Base-by-base conservation (phyloP, 1,140 invertebrate species). In the Cydia amplana region DNA sequence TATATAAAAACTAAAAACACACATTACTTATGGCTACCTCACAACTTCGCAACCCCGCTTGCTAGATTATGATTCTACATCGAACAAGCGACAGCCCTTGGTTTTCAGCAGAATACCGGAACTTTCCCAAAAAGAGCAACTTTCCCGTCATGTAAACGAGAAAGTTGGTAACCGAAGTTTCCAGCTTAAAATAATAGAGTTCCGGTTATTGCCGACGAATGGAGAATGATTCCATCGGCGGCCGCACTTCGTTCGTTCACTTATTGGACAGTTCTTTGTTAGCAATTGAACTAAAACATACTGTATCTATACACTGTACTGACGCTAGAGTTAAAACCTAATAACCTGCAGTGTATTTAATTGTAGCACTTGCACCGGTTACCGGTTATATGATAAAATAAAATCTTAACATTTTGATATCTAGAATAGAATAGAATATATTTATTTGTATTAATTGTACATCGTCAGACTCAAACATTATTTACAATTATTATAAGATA, bases 181-280 rank as follows among this genome's bases (percentile, higher is more conserved):
- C 32, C 28, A 40, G 65, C 65, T 70, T 70, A 70, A 70, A 70
- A 70, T 70, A 70, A 70, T 70, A 70, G 65, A 40, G 28, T 43
- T 32, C 25, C 65, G 32, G 65, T 40, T 70, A 70, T 70, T 70
- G 65, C 65, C 32, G 10, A 40, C 65, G 65, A 70, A 70, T 70
- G 28, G 36, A 40, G 36, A 70, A 70, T 18, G 65, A 36, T 70
- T 70, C 32, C 6, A 67, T 32, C 64, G 64, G 64, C 25, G 20
- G 20, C 20, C 9, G 63, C 63, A 63, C 20, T 18, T 1, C 28
- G 9, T 36, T 60, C 20, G 55, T 20, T 60, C 55, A 23, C 10
- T 60, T 60, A 23, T 60, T 60, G 18, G 12, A 60, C 55, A 23
- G 55, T 60, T 60, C 55, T 12, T 60, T 60, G 18, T 10, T 60